Base-by-base conservation (phyloP, 2,113 vertebrate species). In the Cephalopterus ornatus region DNA sequence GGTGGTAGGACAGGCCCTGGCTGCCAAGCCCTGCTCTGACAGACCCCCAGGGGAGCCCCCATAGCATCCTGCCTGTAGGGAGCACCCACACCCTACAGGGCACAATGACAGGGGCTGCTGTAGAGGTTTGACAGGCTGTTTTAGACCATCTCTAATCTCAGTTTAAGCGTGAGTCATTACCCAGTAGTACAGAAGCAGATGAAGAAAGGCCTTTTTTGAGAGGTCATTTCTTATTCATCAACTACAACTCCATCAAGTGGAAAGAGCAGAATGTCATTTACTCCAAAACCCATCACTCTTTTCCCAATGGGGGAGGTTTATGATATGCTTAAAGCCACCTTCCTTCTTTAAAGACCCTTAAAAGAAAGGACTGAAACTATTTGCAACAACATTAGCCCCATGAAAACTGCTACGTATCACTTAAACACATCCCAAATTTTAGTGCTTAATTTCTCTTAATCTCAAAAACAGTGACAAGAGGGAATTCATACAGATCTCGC, bases 201-300 rank as follows among this genome's bases (percentile, higher is more conserved):
- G 24, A 68, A 93, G 83, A 81, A 82, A 85, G 58, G 75, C 5
- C 20, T 88, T 89, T 93, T 85, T 87, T 62, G 50, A 92, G 49
- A 88, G 50, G 47, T 67, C 68, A 85, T 85, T 87, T 56, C 68
- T 89, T 91, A 89, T 89, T 94, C 76, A 89, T 88, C 37, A 85
- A 61, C 66, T 58, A 76, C 62, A 92, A 56, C 8, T 21, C 61
- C 3, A 2, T 66, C 74, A 94, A 61, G 42, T 66, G 30, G 66
- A 92, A 95, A 95, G 42, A 85, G 71, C 21, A 89, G 28, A 16
- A 62, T 33, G n/a, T 42, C 17, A 3, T 44, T 92, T 72, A 73
- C 58, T 82, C 62, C 49, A 58, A 71, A 94, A 52, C 27, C 27
- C 62, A 88, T 70, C 28, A 22, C 21, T 44, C 28, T 87, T 87